Evolutionary conservation across 2,797 vertebrate genomes (phyloP).

Genomic region (Choloepus didactylus): DNA sequence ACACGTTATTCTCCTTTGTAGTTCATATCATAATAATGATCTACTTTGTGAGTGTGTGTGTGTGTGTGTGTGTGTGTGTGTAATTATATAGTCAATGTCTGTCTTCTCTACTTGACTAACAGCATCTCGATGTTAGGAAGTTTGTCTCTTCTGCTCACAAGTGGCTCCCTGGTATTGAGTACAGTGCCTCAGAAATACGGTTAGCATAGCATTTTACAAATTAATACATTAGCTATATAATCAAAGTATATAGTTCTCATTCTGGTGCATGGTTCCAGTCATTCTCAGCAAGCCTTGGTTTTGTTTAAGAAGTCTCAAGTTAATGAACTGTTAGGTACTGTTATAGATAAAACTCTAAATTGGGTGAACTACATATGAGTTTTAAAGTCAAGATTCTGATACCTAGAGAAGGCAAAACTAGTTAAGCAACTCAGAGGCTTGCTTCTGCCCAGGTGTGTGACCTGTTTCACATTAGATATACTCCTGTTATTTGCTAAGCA

Average conservation of each 20-base stretch:
- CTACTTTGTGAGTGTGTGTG: not conserved
- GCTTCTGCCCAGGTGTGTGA: not conserved
- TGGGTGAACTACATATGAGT: not conserved
- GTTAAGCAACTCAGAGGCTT: not conserved
- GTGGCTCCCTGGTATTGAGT: not conserved
- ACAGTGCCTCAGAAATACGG: not conserved
- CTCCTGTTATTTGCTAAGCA: not conserved
- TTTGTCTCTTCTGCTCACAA: not conserved
- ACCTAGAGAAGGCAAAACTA: not conserved
- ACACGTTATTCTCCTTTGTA: not conserved
- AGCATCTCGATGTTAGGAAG: not conserved
- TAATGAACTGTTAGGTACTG: not conserved
- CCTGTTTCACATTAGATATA: not conserved
- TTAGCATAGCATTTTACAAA: not conserved
- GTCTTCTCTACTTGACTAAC: not conserved
- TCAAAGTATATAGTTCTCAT: conserved; percentile 6
- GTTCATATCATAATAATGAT: not conserved
- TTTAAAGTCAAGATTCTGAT: conserved; percentile 21
- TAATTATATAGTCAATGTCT: not conserved
- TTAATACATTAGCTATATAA: conserved; percentile 32
- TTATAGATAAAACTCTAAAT: conserved; percentile 35
- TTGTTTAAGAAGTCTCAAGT: not conserved
- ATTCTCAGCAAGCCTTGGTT: not conserved
- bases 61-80: not conserved
- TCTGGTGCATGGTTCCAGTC: not conserved